Evolutionary conservation across 2,797 vertebrate species (phyloP).

Genomic region (Scomberomorus guttatus): DNA sequence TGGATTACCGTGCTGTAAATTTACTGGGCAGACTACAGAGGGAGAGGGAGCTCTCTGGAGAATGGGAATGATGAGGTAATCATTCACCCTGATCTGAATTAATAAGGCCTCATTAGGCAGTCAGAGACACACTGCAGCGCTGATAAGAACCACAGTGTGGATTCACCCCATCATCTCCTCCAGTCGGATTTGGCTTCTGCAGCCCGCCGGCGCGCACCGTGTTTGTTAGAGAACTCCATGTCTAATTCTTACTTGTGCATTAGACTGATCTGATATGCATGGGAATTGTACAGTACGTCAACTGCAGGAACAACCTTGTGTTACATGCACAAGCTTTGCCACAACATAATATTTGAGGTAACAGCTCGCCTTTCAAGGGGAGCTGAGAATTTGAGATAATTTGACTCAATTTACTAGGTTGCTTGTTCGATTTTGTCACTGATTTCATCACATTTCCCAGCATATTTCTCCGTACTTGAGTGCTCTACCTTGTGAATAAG

Average conservation of each 20-base stretch:
- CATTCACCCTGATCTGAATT: constrained; percentile 87
- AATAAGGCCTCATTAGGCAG: constrained; percentile 85
- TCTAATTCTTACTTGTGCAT: constrained; percentile 50
- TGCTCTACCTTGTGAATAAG: neutral
- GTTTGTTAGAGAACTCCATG: constrained; percentile 60
- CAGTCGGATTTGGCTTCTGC: constrained; percentile 58
- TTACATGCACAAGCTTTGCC: constrained; percentile 33
- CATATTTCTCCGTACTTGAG: neutral
- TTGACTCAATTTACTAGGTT: neutral
- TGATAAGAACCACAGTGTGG: constrained; percentile 71
- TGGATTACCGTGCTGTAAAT: constrained; percentile 72
- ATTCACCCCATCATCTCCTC: constrained; percentile 71
- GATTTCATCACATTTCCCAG: constrained; percentile 9
- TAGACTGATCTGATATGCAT: constrained; percentile 45
- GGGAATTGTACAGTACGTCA: constrained; percentile 21
- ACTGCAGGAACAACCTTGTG: constrained; percentile 8
- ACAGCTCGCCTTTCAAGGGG: constrained; percentile 14
- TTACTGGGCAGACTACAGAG: constrained; percentile 69
- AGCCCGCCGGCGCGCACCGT: constrained; percentile 43
- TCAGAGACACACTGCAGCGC: constrained; percentile 72
- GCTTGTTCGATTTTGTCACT: neutral
- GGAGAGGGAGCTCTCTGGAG: constrained; percentile 75
- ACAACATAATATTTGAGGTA: constrained; percentile 3
- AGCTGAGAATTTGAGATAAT: constrained; percentile 10
- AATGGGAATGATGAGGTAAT: constrained; percentile 84